Conservation (phyloP, 2,888 invertebrate species). For the Drosophila colorata region DNA sequence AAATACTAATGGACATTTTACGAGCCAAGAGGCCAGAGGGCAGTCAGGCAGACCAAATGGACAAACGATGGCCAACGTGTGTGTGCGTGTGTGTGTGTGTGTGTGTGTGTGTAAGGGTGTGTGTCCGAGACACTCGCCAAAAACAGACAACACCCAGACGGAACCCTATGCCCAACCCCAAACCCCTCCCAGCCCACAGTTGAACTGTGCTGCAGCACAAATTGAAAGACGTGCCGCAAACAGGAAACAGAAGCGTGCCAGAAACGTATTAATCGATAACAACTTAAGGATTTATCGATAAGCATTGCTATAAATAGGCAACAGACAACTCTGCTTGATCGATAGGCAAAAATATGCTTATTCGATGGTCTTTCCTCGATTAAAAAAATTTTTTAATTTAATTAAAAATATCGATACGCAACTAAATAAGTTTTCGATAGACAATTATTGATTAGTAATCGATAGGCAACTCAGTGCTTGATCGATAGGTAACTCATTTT, state of each 20-base stretch:
- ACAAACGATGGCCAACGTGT: slow-evolving; percentile 32
- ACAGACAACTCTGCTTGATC: background rate
- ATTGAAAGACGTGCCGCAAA: slow-evolving; percentile 18
- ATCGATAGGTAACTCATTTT: no score
- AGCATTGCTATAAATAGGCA: background rate
- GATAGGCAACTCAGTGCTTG: no score
- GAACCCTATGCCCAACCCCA: background rate
- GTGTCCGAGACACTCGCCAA: slow-evolving; percentile 33
- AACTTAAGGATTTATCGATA: slow-evolving; percentile 8
- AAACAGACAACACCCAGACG: slow-evolving; percentile 38
- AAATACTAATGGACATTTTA: slow-evolving; percentile 84
- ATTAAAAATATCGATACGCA: no score
- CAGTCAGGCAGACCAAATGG: slow-evolving; percentile 36
- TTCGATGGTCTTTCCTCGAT: no score
- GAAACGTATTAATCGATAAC: slow-evolving; percentile 15
- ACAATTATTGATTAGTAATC: no score
- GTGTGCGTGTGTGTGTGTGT: background rate
- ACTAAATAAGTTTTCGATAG: no score
- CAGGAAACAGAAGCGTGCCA: slow-evolving; percentile 68
- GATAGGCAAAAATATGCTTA: background rate
- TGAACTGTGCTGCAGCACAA: slow-evolving; percentile 7
- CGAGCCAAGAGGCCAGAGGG: slow-evolving; percentile 58
- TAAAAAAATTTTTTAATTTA: no score
- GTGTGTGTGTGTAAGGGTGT: background rate
- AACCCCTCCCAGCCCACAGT: background rate